A percentile compares a stretch with the other conserved stretches of the same genome.
Conservation (phyloP, 2,888 invertebrate genomes). For the Tryphoninae sp. region DNA sequence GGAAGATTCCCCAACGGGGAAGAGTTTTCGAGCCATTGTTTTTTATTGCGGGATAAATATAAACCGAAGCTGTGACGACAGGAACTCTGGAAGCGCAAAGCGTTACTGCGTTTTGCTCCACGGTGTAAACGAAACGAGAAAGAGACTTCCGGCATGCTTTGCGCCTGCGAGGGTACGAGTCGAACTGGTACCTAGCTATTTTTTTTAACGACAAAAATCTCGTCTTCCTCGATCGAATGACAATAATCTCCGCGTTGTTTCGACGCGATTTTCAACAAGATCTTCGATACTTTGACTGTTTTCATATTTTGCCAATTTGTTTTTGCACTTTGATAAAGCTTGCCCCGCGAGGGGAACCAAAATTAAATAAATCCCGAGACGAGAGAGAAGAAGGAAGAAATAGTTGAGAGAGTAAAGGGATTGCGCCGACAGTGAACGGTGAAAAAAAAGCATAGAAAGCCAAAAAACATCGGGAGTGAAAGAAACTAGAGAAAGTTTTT, state of each 20-base stretch:
- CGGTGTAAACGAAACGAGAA: slow-evolving; percentile 21
- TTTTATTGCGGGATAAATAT: slow-evolving; percentile 64
- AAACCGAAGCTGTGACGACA: slow-evolving; percentile 53
- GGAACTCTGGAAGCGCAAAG: slow-evolving; percentile 22
- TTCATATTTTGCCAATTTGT: too few relatives aligned
- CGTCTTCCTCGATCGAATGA: background rate
- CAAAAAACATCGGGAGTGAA: slow-evolving; percentile 23
- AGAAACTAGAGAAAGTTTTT: slow-evolving; percentile 49
- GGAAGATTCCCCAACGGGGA: slow-evolving; percentile 60
- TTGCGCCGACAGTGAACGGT: slow-evolving; percentile 2
- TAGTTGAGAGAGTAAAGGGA: slow-evolving; percentile 5
- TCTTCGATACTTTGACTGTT: background rate
- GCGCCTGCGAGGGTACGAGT: too few relatives aligned
- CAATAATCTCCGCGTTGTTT: too few relatives aligned
- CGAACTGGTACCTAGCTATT: background rate
- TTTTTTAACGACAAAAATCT: background rate
- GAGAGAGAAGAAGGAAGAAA: slow-evolving; percentile 35
- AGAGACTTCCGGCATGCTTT: background rate
- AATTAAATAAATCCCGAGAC: background rate
- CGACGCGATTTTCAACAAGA: background rate
- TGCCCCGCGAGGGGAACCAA: background rate
- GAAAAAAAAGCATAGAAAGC: slow-evolving; percentile 4
- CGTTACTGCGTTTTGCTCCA: slow-evolving; percentile 33
- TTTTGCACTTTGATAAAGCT: too few relatives aligned
- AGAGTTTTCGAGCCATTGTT: slow-evolving; percentile 62